Conservation (phyloP, 2,113 vertebrate genomes). For the Forbesichthys papilliferus region DNA sequence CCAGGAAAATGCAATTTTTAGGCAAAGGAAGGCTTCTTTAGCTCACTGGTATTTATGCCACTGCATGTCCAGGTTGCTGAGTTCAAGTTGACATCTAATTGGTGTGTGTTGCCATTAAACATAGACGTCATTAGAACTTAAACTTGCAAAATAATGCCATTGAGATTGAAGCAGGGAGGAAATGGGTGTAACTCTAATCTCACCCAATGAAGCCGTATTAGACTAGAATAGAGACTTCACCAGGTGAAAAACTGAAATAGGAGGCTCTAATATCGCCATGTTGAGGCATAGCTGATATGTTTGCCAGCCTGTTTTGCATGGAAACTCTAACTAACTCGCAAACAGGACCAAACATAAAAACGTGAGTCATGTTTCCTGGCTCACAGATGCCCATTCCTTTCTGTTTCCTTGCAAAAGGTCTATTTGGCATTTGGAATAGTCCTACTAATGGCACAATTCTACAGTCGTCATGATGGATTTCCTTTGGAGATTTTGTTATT, state of each 20-base stretch:
- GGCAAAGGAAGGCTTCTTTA: slow-evolving; percentile 14
- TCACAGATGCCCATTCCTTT: slow-evolving; percentile 47
- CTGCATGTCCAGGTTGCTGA: slow-evolving; percentile 19
- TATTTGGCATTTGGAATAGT: slow-evolving; percentile 54
- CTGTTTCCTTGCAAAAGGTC: slow-evolving; percentile 40
- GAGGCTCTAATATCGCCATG: slow-evolving; percentile 38
- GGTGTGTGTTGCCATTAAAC: background rate
- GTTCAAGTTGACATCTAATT: slow-evolving; percentile 6
- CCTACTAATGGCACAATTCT: slow-evolving; percentile 30
- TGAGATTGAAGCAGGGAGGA: slow-evolving; percentile 9
- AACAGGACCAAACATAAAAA: slow-evolving; percentile 22
- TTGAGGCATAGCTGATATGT: slow-evolving; percentile 31
- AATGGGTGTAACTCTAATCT: slow-evolving; percentile 6
- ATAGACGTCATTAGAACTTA: background rate
- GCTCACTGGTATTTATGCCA: background rate
- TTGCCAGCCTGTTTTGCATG: slow-evolving; percentile 30
- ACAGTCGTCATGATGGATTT: slow-evolving; percentile 28
- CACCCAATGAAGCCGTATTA: background rate
- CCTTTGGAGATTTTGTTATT: slow-evolving; percentile 30
- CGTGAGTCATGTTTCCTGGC: slow-evolving; percentile 67
- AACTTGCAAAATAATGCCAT: slow-evolving; percentile 15
- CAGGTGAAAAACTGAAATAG: slow-evolving; percentile 34
- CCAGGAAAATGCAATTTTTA: background rate
- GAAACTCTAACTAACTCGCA: slow-evolving; percentile 45
- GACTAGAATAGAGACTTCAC: background rate